Conservation (phyloP, 2,888 invertebrate genomes). For the Dysmachus trigonus region DNA sequence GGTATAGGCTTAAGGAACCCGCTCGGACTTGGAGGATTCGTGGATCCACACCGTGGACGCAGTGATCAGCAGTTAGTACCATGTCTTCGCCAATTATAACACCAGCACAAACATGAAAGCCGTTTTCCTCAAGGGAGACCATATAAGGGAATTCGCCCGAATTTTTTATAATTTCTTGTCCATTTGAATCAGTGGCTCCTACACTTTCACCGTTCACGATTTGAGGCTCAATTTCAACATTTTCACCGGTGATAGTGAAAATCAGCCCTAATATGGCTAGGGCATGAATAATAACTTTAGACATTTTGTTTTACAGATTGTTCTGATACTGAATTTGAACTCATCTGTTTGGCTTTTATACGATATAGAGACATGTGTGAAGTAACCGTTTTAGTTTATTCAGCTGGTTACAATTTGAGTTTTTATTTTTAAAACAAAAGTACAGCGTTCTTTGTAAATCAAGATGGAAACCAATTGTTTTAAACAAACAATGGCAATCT, state of each 20-base stretch:
- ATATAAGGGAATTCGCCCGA: constrained; percentile 13
- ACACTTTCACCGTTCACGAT: constrained; percentile 24
- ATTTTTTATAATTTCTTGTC: constrained; percentile 11
- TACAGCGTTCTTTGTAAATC: not conserved
- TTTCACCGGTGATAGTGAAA: not conserved
- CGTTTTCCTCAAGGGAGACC: not conserved
- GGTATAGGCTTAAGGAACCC: not conserved
- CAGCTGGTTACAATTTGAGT: not conserved
- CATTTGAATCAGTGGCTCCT: not conserved
- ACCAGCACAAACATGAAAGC: not conserved
- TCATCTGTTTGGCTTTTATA: not conserved
- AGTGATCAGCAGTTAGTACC: constrained; percentile 7
- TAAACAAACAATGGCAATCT: not conserved
- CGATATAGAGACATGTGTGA: not conserved
- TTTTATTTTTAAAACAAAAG: not conserved
- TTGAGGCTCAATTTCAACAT: not conserved
- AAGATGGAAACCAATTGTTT: not conserved
- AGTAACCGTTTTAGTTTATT: not conserved
- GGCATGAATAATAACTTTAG: not conserved
- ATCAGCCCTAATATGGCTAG: not conserved
- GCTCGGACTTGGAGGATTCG: not conserved
- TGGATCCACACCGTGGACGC: constrained; percentile 10
- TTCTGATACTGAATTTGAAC: not conserved
- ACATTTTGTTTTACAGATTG: not conserved
- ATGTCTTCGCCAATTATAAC: not conserved